Base-by-base conservation (phyloP, 1,140 invertebrate species). In the Aphidius gifuensis region DNA sequence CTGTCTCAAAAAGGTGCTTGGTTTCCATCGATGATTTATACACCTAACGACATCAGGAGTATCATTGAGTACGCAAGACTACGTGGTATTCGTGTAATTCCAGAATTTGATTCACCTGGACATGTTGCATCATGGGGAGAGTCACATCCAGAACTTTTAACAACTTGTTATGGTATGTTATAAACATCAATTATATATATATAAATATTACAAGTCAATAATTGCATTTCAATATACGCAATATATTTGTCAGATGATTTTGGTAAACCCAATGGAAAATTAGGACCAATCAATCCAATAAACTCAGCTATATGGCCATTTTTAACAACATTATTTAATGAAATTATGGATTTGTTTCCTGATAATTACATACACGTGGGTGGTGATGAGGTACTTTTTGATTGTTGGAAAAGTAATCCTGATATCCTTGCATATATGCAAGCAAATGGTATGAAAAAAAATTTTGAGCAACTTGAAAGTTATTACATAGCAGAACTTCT, bases 21-120 rank as follows among this genome's bases (percentile, higher is more conserved):
- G 71, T 82, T 88, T 71, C 79, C 84, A 0, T 74, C 82, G 2
- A 85, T 92, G 79, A 80, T 92, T 2, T 96, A 95, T 77, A 85
- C 85, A 1, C 81, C 77, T 46, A 70, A 81, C 8, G 85, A 92
- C 71, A 79, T 95, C 1, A 72, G 79, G 50, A 78, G 84, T 32
- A 78, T 96, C 5, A 87, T 94, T 58, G 83, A 92, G 66, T 91
- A 90, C 74, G 94, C 93, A 0, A 80, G 90, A 69, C 64, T 88
- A 5, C 80, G 93, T 32, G 95, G 94, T 6, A 94, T 98, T 64
- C 80, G 94, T 48, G 92, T 97, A 0, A 80, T 97, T 53, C 84
- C 90, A 1, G 96, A 98, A 82, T 96, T 97, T 77, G 95, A 97
- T 79, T 90, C 92, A 11, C 94, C 95, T 66, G 93, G 92, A 54